Conservation (phyloP, 2,113 vertebrate genomes). For the Chloropsis hardwickii region DNA sequence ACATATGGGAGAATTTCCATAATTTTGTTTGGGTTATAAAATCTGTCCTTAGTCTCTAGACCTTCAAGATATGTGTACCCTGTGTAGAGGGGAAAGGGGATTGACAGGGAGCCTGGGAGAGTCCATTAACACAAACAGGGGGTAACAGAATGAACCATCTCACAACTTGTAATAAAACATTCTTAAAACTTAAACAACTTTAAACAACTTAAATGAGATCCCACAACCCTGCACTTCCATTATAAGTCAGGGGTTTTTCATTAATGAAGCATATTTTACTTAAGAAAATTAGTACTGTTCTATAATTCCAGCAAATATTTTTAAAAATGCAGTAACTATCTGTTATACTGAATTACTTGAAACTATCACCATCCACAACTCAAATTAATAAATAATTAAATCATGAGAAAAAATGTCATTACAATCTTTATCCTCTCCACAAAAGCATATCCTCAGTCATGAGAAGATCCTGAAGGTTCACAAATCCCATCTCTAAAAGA, state of each 20-base stretch:
- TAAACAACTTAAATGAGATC: too few relatives aligned
- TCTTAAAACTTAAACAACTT: too few relatives aligned
- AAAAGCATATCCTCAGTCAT: not conserved
- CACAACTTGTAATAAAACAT: too few relatives aligned
- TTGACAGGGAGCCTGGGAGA: too few relatives aligned
- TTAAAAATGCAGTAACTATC: not conserved
- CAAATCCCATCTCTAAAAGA: not conserved
- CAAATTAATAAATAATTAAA: not conserved
- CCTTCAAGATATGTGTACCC: not conserved
- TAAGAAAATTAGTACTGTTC: not conserved
- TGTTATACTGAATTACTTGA: not conserved
- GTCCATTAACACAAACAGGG: too few relatives aligned
- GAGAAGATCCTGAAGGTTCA: not conserved
- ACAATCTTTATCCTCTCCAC: not conserved
- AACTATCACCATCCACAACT: not conserved
- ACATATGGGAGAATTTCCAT: not conserved
- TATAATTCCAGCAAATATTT: not conserved
- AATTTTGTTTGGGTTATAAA: not conserved
- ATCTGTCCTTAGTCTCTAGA: not conserved
- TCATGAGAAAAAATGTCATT: not conserved
- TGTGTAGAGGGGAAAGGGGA: too few relatives aligned
- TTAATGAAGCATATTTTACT: not conserved
- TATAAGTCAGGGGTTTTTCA: not conserved
- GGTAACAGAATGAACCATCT: too few relatives aligned
- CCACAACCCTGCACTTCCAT: accelerated